Base-by-base conservation (phyloP, 2,113 vertebrate species). In the Thermophis baileyi region DNA sequence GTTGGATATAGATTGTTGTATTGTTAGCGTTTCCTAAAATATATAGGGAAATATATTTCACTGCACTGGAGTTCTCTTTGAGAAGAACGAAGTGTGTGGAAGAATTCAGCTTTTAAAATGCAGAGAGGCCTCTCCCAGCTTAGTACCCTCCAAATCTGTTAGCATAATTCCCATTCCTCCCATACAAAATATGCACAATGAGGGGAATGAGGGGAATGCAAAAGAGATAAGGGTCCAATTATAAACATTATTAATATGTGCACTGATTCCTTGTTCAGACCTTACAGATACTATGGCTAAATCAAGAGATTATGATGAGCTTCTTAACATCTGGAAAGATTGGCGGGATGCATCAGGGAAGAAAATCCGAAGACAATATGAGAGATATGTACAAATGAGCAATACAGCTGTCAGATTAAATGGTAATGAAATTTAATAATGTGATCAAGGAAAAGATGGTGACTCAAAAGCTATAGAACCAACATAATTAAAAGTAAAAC, bases 341-440 rank as follows among this genome's bases (percentile, higher is more conserved):
- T 99, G 99, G 99, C 96, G 98, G 55, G 98, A 99, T 57, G 96
- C 96, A n/a, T 98, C 98, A 27, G 99, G 99, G 74, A 98, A 98
- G 95, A 92, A 96, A 44, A 97, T 99, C 81, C 98, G 98, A n/a
- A 88, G 85, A 25, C 94, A 95, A 69, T 99, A 98, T 97, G 97
- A 97, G 60, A 96, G 97, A 98, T 99, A 99, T 0, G 99, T 99
- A 89, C 96, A 98, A 47, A 97, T 99, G 92, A 98, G 98, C 97
- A 99, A 99, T 98, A 97, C 98, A 95, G 99, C 99, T 10, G 99
- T 99, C 0, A 9, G 1, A 50, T 98, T 99, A 93, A 99, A 99
- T 3, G 99, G 99, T 99, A 97, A 97, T n/a, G 14, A 85, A 47
- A 86, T 25, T 7, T 55, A 20, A 86, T 7, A 91, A 40, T 11